Conservation (phyloP, 2,888 invertebrate species). For the Aphodius sticticus region DNA sequence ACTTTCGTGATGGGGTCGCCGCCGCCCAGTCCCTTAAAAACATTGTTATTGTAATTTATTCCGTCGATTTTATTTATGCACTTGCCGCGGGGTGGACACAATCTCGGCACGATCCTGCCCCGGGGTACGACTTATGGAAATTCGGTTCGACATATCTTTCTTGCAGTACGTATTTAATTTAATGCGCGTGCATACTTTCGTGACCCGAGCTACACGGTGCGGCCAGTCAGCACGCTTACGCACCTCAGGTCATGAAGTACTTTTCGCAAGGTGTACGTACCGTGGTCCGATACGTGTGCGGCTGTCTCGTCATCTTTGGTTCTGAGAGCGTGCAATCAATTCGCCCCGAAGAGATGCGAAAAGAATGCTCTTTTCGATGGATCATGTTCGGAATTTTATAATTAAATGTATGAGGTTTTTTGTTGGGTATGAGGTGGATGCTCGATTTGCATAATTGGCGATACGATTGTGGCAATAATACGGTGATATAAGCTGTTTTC, state of each 20-base stretch:
- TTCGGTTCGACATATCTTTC: not conserved
- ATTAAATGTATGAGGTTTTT: not conserved
- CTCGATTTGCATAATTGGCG: not conserved
- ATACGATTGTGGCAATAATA: not conserved
- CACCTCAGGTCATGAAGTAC: slow-evolving; percentile 22
- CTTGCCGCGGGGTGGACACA: not conserved
- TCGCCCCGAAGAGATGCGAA: not conserved
- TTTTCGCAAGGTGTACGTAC: not conserved
- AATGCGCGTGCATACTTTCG: not conserved
- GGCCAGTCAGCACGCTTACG: slow-evolving; percentile 20
- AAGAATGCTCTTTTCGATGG: slow-evolving; percentile 4
- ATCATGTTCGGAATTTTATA: not conserved
- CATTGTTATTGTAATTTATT: not conserved
- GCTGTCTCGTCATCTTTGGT: not conserved
- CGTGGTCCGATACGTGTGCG: not conserved
- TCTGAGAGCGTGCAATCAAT: not conserved
- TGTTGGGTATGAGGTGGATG: not conserved
- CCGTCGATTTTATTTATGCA: not conserved
- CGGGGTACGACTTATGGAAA: not conserved
- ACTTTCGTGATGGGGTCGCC: not conserved
- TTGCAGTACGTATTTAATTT: not conserved
- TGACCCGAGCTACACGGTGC: not conserved
- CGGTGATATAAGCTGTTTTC: no score
- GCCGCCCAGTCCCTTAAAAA: slow-evolving; percentile 4
- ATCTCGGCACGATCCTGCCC: not conserved